phyloP scores from a whole-genome alignment of 2,797 vertebrate genomes.

The Sarcoramphus papa region DNA sequence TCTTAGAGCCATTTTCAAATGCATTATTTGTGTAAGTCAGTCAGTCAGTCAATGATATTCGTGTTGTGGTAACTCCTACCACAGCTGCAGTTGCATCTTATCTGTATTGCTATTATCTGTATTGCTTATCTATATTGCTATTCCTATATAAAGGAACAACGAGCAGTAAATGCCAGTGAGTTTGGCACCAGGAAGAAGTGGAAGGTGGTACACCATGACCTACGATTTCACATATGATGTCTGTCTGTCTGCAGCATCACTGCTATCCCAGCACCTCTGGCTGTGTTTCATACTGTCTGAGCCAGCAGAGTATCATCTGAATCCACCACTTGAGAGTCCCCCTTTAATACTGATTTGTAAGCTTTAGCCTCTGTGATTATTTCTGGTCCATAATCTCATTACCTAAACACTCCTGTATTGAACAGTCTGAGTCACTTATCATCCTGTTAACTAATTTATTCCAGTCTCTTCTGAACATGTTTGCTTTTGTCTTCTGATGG shows the following conservation, averaged over 20 bases:
- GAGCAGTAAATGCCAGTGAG: not conserved
- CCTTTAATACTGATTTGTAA: constrained; percentile 11
- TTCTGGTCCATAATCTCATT: constrained; percentile 31
- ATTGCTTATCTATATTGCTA: not conserved
- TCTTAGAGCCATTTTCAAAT: not conserved
- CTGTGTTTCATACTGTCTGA: not conserved
- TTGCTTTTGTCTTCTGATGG: constrained; percentile 9
- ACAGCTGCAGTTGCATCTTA: not conserved
- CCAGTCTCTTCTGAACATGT: not conserved
- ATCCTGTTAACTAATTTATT: not conserved
- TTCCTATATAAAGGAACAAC: not conserved
- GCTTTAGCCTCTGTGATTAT: not conserved
- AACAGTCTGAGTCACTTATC: constrained; percentile 19
- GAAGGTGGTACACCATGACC: not conserved
- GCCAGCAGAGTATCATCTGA: not conserved
- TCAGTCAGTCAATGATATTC: not conserved
- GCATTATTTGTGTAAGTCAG: not conserved
- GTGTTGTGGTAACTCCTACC: not conserved
- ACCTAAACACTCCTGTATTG: constrained; percentile 1
- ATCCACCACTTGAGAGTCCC: not conserved
- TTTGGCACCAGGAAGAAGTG: not conserved
- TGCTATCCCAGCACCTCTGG: not conserved
- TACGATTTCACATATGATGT: not conserved
- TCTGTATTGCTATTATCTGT: not conserved
- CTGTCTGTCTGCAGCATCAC: not conserved